Conservation (phyloP, 1,140 invertebrate species). For the Dufourea novaeangliae region DNA sequence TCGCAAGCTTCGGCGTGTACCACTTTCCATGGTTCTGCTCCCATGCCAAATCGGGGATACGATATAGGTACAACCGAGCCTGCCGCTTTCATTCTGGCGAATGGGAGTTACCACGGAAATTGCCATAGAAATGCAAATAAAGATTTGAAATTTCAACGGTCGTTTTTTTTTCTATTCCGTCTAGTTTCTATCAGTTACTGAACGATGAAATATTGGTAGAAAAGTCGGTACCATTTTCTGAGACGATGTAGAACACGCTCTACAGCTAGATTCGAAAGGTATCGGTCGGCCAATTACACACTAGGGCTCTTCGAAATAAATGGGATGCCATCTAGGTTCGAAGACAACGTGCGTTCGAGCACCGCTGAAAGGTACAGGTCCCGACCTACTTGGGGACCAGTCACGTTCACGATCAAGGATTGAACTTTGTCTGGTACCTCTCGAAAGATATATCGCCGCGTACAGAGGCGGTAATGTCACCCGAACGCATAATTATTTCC, state of each 20-base stretch:
- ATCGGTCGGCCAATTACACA: constrained; percentile 15
- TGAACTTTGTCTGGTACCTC: constrained; percentile 62
- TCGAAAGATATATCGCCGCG: background rate
- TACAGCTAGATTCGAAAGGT: background rate
- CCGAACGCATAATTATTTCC: constrained; percentile 23
- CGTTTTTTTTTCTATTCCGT: too few relatives aligned
- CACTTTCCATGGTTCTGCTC: constrained; percentile 40
- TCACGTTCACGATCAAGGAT: constrained; percentile 74
- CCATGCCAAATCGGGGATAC: background rate
- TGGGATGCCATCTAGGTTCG: constrained; percentile 45
- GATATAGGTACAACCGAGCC: background rate
- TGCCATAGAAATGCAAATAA: background rate
- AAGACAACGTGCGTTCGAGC: constrained; percentile 17
- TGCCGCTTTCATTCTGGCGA: background rate
- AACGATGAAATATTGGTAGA: background rate
- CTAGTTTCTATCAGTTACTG: too few relatives aligned
- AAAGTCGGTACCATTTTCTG: background rate
- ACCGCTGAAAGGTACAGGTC: constrained; percentile 70
- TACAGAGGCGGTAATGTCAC: background rate
- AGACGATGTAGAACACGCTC: background rate
- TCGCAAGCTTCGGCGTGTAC: constrained; percentile 31
- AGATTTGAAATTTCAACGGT: background rate
- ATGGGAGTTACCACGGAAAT: background rate
- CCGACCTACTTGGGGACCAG: constrained; percentile 71
- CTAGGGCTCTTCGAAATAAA: constrained; percentile 33